These are phyloP conservation scores for Hirundichthys speculiger DNA, from an alignment of 2,113 vertebrate species.

Conservation along the genomic window DNA sequence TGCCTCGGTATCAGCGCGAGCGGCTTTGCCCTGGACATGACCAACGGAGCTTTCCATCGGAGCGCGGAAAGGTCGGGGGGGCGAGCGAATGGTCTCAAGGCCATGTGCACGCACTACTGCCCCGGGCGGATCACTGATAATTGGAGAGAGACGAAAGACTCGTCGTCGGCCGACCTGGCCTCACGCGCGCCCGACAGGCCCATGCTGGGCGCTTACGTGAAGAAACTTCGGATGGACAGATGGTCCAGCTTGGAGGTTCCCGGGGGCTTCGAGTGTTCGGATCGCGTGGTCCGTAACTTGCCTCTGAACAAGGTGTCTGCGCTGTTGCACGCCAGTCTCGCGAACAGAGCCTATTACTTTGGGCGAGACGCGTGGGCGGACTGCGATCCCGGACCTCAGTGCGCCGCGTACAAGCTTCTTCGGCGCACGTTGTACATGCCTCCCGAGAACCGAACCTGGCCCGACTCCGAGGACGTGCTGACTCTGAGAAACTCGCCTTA, in stretches of 20 bases:
- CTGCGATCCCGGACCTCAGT: slow-evolving; percentile 5
- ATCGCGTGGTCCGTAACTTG: not conserved
- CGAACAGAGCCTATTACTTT: slow-evolving; percentile 12
- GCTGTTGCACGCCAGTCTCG: not conserved
- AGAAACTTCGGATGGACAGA: not conserved
- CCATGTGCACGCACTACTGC: slow-evolving; percentile 12
- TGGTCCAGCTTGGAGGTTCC: not conserved
- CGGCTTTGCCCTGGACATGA: not conserved
- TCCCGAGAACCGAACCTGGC: not conserved
- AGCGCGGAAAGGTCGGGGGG: too few relatives aligned
- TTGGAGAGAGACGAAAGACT: not conserved
- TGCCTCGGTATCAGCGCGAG: not conserved
- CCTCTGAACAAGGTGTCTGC: not conserved
- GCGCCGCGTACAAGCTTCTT: not conserved
- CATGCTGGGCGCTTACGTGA: slow-evolving; percentile 1
- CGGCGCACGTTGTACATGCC: not conserved
- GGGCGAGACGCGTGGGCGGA: not conserved
- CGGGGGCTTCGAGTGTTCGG: not conserved
- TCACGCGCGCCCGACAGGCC: fast-evolving
- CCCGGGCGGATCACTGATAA: not conserved
- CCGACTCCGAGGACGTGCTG: not conserved
- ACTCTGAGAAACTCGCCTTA: slow-evolving; percentile 9
- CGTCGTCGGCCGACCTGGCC: not conserved
- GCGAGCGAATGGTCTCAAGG: too few relatives aligned
- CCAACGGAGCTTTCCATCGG: too few relatives aligned